Percentiles rank a stretch among this genome's conserved stretches.
Conservation (phyloP, 2,113 vertebrate genomes). For the Psephotus haematonotus region DNA sequence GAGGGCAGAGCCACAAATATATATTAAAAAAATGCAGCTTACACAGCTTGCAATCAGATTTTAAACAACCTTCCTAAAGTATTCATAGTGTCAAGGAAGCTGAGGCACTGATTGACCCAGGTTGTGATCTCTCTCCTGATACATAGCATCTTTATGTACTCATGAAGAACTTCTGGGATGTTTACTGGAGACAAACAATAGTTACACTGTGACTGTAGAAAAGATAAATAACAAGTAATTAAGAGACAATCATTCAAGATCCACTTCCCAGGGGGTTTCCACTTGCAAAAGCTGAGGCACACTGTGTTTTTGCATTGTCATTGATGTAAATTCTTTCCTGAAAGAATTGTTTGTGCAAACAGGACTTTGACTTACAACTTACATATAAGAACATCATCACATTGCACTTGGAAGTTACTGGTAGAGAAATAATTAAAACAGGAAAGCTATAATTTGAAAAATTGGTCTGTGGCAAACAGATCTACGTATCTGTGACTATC, state of each 20-base stretch:
- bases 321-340: background rate
- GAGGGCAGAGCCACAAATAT: constrained; percentile 67
- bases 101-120: background rate
- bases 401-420: background rate
- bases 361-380: background rate
- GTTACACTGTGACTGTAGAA: background rate
- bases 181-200: background rate
- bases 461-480: background rate
- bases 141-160: background rate
- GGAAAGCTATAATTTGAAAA: background rate
- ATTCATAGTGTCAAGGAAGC: background rate
- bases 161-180: background rate
- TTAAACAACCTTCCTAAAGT: constrained; percentile 3
- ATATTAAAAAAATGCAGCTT: constrained; percentile 63
- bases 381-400: background rate
- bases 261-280: background rate
- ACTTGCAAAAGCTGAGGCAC: background rate
- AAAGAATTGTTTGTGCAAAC: constrained; percentile 24
- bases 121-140: background rate
- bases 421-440: background rate
- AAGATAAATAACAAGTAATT: background rate
- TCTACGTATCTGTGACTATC: background rate
- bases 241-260: background rate
- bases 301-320: background rate
- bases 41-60: constrained; percentile 20